Percentiles rank a stretch among this genome's conserved stretches.
phyloP scores from a whole-genome alignment of 2,113 vertebrate species.

The Sakesphorus luctuosus region DNA sequence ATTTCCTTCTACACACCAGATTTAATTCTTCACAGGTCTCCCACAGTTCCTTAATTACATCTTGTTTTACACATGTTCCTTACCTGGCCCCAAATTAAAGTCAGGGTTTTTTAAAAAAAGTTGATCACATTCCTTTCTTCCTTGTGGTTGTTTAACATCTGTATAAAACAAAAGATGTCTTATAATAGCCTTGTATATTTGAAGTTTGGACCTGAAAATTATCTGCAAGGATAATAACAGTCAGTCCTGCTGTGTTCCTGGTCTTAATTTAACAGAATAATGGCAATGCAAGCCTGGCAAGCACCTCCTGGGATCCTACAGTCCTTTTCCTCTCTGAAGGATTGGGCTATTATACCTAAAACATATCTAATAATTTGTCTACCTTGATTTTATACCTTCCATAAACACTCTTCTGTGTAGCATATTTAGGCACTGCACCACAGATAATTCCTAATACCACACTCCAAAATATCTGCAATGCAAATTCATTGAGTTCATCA shows the following conservation, averaged over 20 bases:
- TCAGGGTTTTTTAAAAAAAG: background rate
- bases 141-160: background rate
- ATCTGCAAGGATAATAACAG: background rate
- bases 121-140: background rate
- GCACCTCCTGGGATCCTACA: background rate
- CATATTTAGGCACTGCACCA: background rate
- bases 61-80: background rate
- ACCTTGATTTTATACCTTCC: background rate
- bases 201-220: background rate
- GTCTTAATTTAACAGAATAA: slow-evolving; percentile 43
- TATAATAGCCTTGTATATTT: background rate
- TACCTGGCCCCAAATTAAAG: background rate
- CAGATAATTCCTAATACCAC: background rate
- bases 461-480: background rate
- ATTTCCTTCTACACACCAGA: background rate
- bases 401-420: background rate
- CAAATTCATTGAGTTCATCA: background rate
- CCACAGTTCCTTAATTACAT: background rate
- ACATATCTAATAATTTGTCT: background rate
- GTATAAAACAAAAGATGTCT: background rate
- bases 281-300: background rate
- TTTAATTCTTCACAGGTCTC: background rate
- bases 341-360: background rate
- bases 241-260: background rate
- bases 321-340: background rate